Percentiles rank a stretch among this genome's conserved stretches.
Evolutionary conservation across 2,113 vertebrate genomes (phyloP).

Genomic region (Dipodomys stephensi): DNA sequence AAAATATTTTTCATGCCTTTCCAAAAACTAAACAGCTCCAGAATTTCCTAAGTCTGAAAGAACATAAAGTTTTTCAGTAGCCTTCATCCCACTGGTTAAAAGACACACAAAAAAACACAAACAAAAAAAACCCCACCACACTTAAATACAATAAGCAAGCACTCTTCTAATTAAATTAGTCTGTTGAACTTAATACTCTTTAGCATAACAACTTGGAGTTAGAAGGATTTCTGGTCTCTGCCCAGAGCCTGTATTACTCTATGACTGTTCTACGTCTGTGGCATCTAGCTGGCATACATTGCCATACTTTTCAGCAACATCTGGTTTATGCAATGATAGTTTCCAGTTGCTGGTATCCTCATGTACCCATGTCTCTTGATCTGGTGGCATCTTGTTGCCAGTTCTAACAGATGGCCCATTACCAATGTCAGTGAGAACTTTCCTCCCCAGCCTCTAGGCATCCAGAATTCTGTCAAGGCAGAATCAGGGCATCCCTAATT

Average conservation of each 20-base stretch:
- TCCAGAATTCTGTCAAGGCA: background rate
- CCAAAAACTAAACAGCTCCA: constrained; percentile 13
- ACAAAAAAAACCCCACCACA: background rate
- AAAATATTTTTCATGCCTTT: background rate
- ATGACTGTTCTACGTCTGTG: background rate
- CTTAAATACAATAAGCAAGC: background rate
- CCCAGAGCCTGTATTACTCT: background rate
- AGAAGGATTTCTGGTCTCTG: background rate
- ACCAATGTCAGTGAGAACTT: background rate
- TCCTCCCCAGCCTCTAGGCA: background rate
- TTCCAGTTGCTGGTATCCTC: background rate
- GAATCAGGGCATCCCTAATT: constrained; percentile 3
- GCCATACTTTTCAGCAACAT: background rate
- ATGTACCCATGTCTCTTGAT: background rate
- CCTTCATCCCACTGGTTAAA: background rate
- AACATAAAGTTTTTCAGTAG: background rate
- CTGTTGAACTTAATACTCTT: background rate
- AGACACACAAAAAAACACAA: background rate
- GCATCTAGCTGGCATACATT: background rate
- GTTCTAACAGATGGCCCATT: background rate
- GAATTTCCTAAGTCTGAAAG: background rate
- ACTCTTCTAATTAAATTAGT: constrained; percentile 15
- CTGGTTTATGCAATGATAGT: background rate
- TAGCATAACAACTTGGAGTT: background rate
- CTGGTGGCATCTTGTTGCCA: background rate